A percentile compares a stretch with the other conserved stretches of the same genome.
phyloP scores from a whole-genome alignment of 2,888 invertebrate genomes.

The Ennomos erosarius region DNA sequence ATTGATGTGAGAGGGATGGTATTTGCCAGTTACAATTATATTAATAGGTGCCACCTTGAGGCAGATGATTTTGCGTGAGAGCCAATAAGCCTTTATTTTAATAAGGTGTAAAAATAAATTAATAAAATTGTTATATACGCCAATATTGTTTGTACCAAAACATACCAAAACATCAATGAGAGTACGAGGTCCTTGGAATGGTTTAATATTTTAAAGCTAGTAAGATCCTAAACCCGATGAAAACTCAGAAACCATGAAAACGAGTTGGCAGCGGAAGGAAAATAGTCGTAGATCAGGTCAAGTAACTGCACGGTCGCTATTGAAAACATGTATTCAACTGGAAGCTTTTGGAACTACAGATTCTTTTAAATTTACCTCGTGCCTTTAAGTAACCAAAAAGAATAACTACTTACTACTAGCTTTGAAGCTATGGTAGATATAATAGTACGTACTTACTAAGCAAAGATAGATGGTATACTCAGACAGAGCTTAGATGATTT shows the following conservation, averaged over 20 bases:
- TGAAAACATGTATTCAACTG: slow-evolving; percentile 29
- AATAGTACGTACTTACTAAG: too few species aligned
- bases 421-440: slow-evolving; percentile 5
- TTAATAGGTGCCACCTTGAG: slow-evolving; percentile 34
- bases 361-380: slow-evolving; percentile 25
- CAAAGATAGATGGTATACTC: too few species aligned
- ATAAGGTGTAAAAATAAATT: slow-evolving; percentile 12
- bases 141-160: too few species aligned
- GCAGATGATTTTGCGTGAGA: slow-evolving; percentile 34
- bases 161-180: neutral
- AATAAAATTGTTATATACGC: neutral
- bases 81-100: slow-evolving; percentile 30
- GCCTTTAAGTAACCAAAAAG: slow-evolving; percentile 9
- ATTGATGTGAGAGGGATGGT: slow-evolving; percentile 39
- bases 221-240: slow-evolving; percentile 14
- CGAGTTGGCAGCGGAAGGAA: slow-evolving; percentile 26
- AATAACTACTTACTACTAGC: neutral
- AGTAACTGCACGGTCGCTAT: slow-evolving; percentile 25
- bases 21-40: slow-evolving; percentile 40
- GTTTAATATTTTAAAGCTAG: slow-evolving; percentile 5
- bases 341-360: slow-evolving; percentile 22
- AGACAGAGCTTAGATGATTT: too few species aligned
- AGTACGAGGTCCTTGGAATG: neutral
- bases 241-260: slow-evolving; percentile 19
- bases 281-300: slow-evolving; percentile 22